phyloP scores from a whole-genome alignment of 37 sponge, comb jelly and placozoan species.

The Geodia barretti region DNA sequence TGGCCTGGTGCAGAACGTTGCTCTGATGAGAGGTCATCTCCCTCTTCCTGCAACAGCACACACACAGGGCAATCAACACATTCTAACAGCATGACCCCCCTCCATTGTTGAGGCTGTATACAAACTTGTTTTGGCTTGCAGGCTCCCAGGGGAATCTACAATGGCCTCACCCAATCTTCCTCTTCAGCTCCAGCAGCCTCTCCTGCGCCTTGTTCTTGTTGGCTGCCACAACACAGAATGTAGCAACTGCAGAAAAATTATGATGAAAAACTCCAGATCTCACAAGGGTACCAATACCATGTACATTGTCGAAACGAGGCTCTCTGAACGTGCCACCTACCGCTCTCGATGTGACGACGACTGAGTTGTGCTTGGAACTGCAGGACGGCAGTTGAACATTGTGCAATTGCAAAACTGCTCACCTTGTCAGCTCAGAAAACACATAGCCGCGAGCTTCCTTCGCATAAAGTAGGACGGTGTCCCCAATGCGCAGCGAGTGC shows the following conservation, averaged over 20 bases:
- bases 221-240: conserved; percentile 13
- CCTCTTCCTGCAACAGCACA: no score
- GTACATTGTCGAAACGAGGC: no score
- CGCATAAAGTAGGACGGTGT: conserved; percentile 35
- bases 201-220: conserved; percentile 36
- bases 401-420: neutral
- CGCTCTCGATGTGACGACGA: no score
- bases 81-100: no score
- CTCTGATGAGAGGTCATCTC: no score
- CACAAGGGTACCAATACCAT: no score
- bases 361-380: conserved; percentile 7
- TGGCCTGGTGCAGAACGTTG: no score
- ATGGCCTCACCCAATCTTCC: neutral
- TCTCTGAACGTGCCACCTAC: no score
- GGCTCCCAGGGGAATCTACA: neutral
- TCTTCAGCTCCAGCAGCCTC: neutral
- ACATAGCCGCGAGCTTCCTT: conserved; percentile 40
- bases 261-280: no score
- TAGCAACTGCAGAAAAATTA: conserved; percentile 15
- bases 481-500: conserved; percentile 42
- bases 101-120: no score
- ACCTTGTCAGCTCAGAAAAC: conserved; percentile 44
- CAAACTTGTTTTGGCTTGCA: neutral
- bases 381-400: no score
- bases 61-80: no score